These are phyloP conservation scores for Leptonema lineaticorne DNA, from an alignment of 1,140 invertebrate species.

Conservation along the genomic window DNA sequence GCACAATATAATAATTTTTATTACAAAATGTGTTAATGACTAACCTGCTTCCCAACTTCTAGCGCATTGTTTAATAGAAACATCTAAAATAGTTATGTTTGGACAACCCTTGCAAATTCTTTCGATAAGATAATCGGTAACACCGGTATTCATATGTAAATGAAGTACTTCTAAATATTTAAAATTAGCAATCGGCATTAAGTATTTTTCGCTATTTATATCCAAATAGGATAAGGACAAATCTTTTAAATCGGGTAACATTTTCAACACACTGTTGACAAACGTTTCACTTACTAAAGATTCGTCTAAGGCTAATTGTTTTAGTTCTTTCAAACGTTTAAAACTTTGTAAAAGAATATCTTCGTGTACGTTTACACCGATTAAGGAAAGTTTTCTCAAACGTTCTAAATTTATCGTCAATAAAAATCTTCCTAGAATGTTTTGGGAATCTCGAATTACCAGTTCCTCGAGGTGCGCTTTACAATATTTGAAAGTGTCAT, in stretches of 20 bases:
- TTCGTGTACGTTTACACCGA: slow-evolving; percentile 42
- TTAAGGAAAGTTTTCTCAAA: slow-evolving; percentile 48
- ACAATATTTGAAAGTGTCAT: slow-evolving; percentile 31
- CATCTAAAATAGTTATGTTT: slow-evolving; percentile 18
- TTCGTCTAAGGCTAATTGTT: slow-evolving; percentile 47
- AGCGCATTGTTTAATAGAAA: neutral
- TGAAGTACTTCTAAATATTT: slow-evolving; percentile 25
- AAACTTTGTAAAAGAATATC: slow-evolving; percentile 32
- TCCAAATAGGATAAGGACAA: slow-evolving; percentile 48
- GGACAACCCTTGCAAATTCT: slow-evolving; percentile 28
- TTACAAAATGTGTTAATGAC: too few species aligned
- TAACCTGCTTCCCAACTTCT: neutral
- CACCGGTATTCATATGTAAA: slow-evolving; percentile 22
- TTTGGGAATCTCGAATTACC: slow-evolving; percentile 48
- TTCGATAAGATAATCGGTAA: slow-evolving; percentile 27
- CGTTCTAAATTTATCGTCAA: slow-evolving; percentile 44
- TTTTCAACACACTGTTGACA: slow-evolving; percentile 47
- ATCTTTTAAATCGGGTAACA: slow-evolving; percentile 47
- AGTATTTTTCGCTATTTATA: neutral
- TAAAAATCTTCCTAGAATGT: slow-evolving; percentile 50
- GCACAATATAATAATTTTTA: neutral
- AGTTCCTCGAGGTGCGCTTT: slow-evolving; percentile 45
- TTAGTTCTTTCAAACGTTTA: slow-evolving; percentile 46
- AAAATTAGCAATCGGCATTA: slow-evolving; percentile 26
- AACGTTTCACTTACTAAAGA: slow-evolving; percentile 48